Percentiles rank a stretch among this genome's conserved stretches.
phyloP scores from a whole-genome alignment of 2,888 invertebrate species.

The Itoplectis maculator region DNA sequence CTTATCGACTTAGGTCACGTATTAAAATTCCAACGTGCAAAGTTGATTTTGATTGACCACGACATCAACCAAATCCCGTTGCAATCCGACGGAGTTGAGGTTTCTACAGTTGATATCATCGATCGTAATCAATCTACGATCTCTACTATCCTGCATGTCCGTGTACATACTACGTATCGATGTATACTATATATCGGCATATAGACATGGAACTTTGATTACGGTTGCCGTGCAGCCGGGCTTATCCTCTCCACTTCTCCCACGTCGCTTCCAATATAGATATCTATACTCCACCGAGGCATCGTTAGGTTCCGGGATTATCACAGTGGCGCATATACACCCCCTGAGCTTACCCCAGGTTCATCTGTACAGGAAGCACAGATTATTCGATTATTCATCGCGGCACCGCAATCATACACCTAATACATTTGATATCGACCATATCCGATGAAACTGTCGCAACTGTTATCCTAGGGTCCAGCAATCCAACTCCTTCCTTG shows the following conservation, averaged over 20 bases:
- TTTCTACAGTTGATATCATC: background rate
- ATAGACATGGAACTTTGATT: constrained; percentile 10
- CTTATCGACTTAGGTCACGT: constrained; percentile 2
- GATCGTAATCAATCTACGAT: constrained; percentile 27
- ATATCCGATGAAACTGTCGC: constrained; percentile 14
- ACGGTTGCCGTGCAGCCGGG: background rate
- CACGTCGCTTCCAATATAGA: constrained; percentile 7
- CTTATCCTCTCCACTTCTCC: constrained; percentile 8
- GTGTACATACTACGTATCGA: too few species aligned
- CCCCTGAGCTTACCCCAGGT: background rate
- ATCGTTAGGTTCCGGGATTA: constrained; percentile 24
- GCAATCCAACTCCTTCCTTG: too few species aligned
- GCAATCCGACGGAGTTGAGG: background rate
- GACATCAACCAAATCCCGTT: constrained; percentile 1
- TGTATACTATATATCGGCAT: background rate
- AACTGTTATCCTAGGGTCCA: background rate
- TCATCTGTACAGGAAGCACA: background rate
- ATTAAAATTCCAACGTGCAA: background rate
- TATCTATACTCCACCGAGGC: background rate
- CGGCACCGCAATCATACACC: constrained; percentile 14
- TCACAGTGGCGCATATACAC: background rate
- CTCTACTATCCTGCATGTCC: background rate
- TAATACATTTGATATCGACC: constrained; percentile 9
- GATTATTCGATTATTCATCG: constrained; percentile 20
- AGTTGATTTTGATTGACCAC: constrained; percentile 7